Conservation (phyloP, 1,140 invertebrate species). For the Caenorhabditis tropicalis region DNA sequence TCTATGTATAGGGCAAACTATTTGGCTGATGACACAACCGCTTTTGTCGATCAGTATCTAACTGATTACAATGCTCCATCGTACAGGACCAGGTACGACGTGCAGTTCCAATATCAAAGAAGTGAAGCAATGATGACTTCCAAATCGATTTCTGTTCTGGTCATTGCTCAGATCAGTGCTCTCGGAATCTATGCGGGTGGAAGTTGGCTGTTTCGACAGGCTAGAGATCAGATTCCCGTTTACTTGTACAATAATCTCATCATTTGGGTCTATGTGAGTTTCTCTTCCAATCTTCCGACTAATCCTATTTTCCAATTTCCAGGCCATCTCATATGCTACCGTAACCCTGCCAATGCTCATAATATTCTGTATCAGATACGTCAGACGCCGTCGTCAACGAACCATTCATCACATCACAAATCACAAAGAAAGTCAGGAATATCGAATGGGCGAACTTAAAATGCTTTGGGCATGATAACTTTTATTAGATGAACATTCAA, state of each 20-base stretch:
- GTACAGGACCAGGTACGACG: constrained; percentile 29
- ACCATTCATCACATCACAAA: constrained; percentile 23
- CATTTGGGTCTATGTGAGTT: constrained; percentile 33
- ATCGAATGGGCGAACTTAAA: not conserved
- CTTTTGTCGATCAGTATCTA: constrained; percentile 7
- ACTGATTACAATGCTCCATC: not conserved
- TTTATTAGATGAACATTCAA: not conserved
- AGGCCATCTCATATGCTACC: constrained; percentile 10
- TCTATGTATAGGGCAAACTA: not conserved
- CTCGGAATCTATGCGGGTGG: constrained; percentile 5
- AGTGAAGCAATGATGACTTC: constrained; percentile 35
- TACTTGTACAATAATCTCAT: constrained; percentile 4
- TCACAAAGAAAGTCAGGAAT: not conserved
- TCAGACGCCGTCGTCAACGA: not conserved
- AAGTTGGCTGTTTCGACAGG: not conserved
- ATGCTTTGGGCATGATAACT: not conserved
- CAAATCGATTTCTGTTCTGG: constrained; percentile 8
- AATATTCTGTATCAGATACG: constrained; percentile 17
- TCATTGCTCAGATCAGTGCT: constrained; percentile 12
- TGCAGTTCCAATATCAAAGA: constrained; percentile 23
- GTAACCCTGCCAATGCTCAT: constrained; percentile 3
- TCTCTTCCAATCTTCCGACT: too few relatives aligned
- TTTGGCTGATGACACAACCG: constrained; percentile 15
- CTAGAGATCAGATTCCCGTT: not conserved
- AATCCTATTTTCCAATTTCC: not conserved